Evolutionary conservation across 2,888 invertebrate genomes (phyloP), one percentile per base, ranked within the genome.

Genomic region (Crepidodera aurea): DNA sequence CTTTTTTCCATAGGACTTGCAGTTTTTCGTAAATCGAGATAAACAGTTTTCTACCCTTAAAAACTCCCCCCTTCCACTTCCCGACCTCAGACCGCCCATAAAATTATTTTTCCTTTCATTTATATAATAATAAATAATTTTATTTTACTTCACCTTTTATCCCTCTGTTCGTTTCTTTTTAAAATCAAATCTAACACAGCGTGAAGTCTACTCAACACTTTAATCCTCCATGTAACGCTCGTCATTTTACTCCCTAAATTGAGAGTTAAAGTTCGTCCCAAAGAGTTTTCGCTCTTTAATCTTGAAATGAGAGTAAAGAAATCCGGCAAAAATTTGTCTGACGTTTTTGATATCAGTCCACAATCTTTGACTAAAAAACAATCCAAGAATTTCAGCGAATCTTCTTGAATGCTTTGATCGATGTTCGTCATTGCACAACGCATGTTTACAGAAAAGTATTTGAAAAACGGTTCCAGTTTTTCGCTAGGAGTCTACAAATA

Each of bases 341-440:
- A 87, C 74, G 89, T 87, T 55, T 84, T 81, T 0, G 88, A 87
- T 1, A 94, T 84, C 46, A 92, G 83, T 4, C 79, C 76, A 1
- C 91, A 90, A 55, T 88, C 85, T 70, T 88, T 85, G 37, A 85
- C 82, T 10, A 94, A 79, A n/a, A 95, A 83, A 39, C 90, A 83
- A 75, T 95, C 94, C 13, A 96, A 81, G 67, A 94, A 86, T 0
- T 88, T 77, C 0, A 96, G 82, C 0, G 95, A 92, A 79, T 94
- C 94, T 76, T 93, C 90, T 76, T 94, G 92, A 65, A 96, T 89
- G 51, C 85, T 83, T 8, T 85, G 85, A 76, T 92, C 87, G 62
- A 96, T 91, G 73, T 96, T 93, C 0, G 94, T 95, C 93, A 96
- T 93, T 0, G 93, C 91, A 82, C 95, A 95, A 54, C 90, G 86